Conservation (phyloP, 2,797 vertebrate species). For the Helarctos malayanus region DNA sequence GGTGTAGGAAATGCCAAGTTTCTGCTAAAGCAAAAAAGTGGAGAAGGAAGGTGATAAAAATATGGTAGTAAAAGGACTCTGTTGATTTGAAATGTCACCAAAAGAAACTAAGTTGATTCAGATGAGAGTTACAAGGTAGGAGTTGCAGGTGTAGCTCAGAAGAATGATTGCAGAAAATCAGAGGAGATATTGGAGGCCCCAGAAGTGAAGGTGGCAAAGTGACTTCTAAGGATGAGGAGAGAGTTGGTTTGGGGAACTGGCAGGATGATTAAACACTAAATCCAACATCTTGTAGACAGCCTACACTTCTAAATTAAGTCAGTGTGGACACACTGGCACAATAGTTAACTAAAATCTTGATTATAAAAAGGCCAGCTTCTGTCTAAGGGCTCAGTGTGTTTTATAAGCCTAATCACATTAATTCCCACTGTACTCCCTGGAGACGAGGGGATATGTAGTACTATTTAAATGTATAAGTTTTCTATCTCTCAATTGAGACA, state of each 20-base stretch:
- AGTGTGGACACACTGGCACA: neutral
- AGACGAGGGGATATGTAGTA: neutral
- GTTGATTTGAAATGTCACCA: neutral
- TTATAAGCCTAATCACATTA: slow-evolving; percentile 21
- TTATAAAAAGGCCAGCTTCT: neutral
- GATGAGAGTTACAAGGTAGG: neutral
- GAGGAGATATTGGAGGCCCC: neutral
- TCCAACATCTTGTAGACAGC: neutral
- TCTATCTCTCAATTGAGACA: neutral
- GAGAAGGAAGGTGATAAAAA: neutral
- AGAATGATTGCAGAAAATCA: neutral
- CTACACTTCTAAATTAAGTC: neutral
- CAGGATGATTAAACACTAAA: neutral
- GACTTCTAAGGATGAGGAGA: neutral
- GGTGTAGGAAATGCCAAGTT: neutral
- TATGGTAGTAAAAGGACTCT: neutral
- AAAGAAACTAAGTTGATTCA: neutral
- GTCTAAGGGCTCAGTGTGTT: neutral
- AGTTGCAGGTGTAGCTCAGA: neutral
- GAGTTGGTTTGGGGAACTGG: neutral
- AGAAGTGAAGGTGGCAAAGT: neutral
- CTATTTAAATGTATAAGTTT: neutral
- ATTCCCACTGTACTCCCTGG: neutral
- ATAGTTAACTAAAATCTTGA: neutral
- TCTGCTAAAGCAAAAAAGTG: neutral